Percentiles rank a stretch among this genome's conserved stretches.
These are phyloP conservation scores for Eueremaeus valkanovi DNA, from an alignment of 2,888 invertebrate species.

Conservation along the genomic window DNA sequence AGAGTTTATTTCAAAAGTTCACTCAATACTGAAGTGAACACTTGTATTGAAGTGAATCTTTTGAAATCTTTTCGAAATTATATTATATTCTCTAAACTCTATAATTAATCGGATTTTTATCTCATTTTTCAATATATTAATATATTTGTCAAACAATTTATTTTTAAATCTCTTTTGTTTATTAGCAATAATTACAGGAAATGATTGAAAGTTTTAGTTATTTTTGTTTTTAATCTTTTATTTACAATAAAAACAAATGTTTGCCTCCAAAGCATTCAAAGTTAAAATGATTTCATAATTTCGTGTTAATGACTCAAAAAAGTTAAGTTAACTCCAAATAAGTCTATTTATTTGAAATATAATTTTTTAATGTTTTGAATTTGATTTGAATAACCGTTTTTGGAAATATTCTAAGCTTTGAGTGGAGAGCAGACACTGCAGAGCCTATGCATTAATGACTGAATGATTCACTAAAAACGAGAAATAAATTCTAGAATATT, in stretches of 20 bases:
- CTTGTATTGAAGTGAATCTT: not conserved
- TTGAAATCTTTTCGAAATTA: not conserved
- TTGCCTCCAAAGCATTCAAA: not conserved
- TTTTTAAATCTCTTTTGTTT: not conserved
- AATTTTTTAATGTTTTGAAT: not conserved
- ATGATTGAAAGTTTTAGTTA: not conserved
- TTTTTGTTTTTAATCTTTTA: not conserved
- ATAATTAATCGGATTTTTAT: slow-evolving; percentile 9
- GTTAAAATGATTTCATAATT: no score
- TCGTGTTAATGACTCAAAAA: no score
- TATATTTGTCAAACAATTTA: not conserved
- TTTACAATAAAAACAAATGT: not conserved
- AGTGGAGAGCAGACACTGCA: no score
- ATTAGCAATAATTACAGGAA: no score
- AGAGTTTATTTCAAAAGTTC: no score
- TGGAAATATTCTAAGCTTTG: slow-evolving; percentile 1
- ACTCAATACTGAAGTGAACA: no score
- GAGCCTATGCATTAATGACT: not conserved
- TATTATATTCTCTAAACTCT: not conserved
- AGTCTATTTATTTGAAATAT: not conserved
- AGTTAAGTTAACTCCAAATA: not conserved
- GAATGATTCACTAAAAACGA: slow-evolving; percentile 3
- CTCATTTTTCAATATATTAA: slow-evolving; percentile 10
- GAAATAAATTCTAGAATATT: slow-evolving; percentile 1
- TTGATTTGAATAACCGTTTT: slow-evolving; percentile 4